Conservation (phyloP, 2,113 vertebrate genomes). For the Brachirus orientalis region DNA sequence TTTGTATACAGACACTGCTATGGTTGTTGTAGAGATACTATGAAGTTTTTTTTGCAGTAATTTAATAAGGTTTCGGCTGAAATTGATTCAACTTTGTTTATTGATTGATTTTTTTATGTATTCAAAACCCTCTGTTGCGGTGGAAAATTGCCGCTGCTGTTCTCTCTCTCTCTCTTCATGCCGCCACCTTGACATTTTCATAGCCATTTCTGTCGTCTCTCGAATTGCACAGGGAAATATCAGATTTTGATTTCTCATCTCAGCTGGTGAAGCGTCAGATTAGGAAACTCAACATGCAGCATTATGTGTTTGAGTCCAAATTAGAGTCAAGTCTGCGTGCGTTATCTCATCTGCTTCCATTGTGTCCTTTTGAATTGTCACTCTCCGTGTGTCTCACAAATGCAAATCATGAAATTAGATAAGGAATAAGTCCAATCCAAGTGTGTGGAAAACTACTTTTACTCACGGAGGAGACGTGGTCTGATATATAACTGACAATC, state of each 20-base stretch:
- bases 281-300: constrained; percentile 7
- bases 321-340: not conserved
- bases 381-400: constrained; percentile 13
- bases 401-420: constrained; percentile 11
- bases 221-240: constrained; percentile 37
- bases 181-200: constrained; percentile 57
- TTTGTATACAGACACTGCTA: not conserved
- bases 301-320: not conserved
- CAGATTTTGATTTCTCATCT: constrained; percentile 32
- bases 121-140: not conserved
- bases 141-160: constrained; percentile 11
- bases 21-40: too few relatives aligned
- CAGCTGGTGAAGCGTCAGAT: constrained; percentile 15
- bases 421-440: not conserved
- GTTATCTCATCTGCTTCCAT: constrained; percentile 23
- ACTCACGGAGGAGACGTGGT: too few relatives aligned
- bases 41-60: not conserved
- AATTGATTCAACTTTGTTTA: constrained; percentile 9
- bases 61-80: not conserved
- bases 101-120: not conserved
- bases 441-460: not conserved
- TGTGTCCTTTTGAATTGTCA: constrained; percentile 6
- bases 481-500: constrained; percentile 28
- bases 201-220: constrained; percentile 50
- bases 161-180: not conserved